These are phyloP conservation scores for Drosophila ogumai DNA, from an alignment of 1,140 invertebrate genomes.

Conservation along the genomic window DNA sequence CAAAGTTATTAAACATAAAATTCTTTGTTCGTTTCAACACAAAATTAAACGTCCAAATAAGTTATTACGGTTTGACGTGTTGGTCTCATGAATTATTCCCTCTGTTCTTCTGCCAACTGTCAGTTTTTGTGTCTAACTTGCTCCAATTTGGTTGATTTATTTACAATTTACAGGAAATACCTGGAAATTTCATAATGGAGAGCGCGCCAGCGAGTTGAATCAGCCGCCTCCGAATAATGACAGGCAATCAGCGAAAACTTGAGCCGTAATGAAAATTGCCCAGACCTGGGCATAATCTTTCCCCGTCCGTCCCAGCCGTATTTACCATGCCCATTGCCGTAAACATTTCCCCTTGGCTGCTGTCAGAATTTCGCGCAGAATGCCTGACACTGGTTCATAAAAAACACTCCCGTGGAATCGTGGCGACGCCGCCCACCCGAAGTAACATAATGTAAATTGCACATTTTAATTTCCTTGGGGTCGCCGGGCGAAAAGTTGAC, in stretches of 20 bases:
- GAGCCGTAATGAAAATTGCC: conserved; percentile 26
- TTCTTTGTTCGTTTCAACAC: background rate
- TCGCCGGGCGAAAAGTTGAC: conserved; percentile 41
- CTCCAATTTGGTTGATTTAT: conserved; percentile 5
- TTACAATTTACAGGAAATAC: conserved; percentile 2
- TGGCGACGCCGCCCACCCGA: conserved; percentile 10
- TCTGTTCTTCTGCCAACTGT: conserved; percentile 7
- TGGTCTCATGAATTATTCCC: background rate
- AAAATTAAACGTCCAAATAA: background rate
- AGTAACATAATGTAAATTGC: conserved; percentile 67
- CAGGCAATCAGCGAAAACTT: conserved; percentile 33
- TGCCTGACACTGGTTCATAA: conserved; percentile 31
- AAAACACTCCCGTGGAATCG: conserved; percentile 3
- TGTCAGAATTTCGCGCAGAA: conserved; percentile 26
- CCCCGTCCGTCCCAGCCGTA: conserved; percentile 2
- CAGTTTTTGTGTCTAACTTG: background rate
- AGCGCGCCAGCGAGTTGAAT: conserved; percentile 1
- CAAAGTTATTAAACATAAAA: background rate
- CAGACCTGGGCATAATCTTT: conserved; percentile 24
- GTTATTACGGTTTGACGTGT: background rate
- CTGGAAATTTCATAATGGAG: background rate
- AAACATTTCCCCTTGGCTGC: conserved; percentile 12
- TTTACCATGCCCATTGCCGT: background rate
- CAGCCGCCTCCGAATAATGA: conserved; percentile 20
- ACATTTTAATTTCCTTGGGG: conserved; percentile 80